Percentiles rank a stretch among this genome's conserved stretches.
phyloP scores from a whole-genome alignment of 2,113 vertebrate genomes.

The Chionis minor region DNA sequence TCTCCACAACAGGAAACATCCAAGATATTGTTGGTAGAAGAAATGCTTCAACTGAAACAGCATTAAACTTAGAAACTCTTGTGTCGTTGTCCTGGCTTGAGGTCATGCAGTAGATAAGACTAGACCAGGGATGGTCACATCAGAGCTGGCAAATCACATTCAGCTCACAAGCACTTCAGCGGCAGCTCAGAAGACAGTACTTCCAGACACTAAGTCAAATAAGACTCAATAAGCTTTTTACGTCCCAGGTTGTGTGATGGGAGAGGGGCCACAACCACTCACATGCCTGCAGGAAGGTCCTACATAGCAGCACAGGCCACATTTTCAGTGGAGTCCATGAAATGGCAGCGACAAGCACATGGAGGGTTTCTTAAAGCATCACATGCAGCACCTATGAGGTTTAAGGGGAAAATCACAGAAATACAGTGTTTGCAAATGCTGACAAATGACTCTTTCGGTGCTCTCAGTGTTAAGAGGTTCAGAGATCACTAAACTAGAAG shows the following conservation, averaged over 20 bases:
- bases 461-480: background rate
- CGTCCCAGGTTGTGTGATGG: background rate
- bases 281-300: background rate
- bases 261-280: background rate
- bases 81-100: too few species aligned
- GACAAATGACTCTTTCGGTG: background rate
- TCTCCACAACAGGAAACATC: background rate
- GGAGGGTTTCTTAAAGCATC: background rate
- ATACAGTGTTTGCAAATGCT: background rate
- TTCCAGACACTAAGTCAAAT: background rate
- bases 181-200: background rate
- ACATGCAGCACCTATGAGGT: background rate
- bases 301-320: background rate
- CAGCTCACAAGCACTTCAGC: background rate
- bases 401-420: background rate
- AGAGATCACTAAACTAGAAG: background rate
- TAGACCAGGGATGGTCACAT: background rate
- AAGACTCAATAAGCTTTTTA: background rate
- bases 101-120: background rate
- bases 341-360: background rate
- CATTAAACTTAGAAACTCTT: background rate
- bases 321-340: background rate
- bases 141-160: background rate
- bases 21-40: background rate
- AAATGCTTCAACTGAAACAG: background rate